Base-by-base conservation (phyloP, 2,888 invertebrate species). In the Philopedon plagiatum region DNA sequence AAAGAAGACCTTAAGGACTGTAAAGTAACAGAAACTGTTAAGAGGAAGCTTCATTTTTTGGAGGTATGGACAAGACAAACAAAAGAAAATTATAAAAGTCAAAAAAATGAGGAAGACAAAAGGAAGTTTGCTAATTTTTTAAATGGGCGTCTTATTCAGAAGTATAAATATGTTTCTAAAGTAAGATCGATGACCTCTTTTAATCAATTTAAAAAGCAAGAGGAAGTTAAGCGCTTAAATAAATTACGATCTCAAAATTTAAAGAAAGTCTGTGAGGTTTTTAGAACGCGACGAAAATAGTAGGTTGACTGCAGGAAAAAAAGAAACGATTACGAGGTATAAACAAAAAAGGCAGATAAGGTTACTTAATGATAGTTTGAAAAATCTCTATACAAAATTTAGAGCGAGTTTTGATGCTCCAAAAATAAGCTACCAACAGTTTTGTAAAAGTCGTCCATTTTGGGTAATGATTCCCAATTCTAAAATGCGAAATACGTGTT, bases 391-490 rank as follows among this genome's bases (percentile, higher is more conserved):
- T 44, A 15, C 7, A 8, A 44, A 44, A 44, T 44, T 44, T 15
- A 19, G 8, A 2, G 18, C 2, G 8, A 44, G 19, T 13, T 13
- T 8, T 8, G 8, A 44, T 26, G 7, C 7, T 44, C 7, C 11
- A 44, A 44, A 44, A 44, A n/a, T 18, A 4, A 44, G 8, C 2
- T 44, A 15, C 44, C 8, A 13, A 44, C 13, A 8, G 8, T 44
- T 49, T 21, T 49, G 49, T 49, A 21, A 19, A 49, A 8, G 4
- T 49, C 49, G 49, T 19, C 49, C 49, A 49, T 49, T 49, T 21
- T 49, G n/a, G 49, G n/a, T 49, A 9, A 5, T 21, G 2, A 21
- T 21, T 21, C 49, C 49, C 21, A 21, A 5, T 11, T 2, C 19
- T 7, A 19, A 18, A 9, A 19, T 18, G 19, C 2, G 44, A 19